Base-by-base conservation (phyloP, 2,797 vertebrate genomes). In the Caiman crocodilus region DNA sequence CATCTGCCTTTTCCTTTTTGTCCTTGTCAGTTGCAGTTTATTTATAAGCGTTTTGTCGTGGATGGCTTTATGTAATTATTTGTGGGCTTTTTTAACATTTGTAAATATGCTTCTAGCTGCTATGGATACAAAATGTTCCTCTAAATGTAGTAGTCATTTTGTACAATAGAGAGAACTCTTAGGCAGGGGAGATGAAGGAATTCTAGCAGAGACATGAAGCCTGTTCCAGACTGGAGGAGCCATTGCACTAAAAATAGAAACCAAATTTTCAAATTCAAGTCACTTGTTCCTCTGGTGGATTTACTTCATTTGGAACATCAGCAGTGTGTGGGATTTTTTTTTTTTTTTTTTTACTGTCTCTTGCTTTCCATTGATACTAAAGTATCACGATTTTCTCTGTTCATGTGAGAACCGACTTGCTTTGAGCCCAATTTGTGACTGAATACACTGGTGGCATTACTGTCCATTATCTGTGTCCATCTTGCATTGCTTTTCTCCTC, bases 41-140 rank as follows among this genome's bases (percentile, higher is more conserved):
- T 85, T 79, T 95, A 69, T 90, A 84, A 92, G 90, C 94, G 32
- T 95, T 30, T 82, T 87, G 82, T 92, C 88, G 79, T 11, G 50
- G 61, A 63, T 60, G 13, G 79, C 93, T 21, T 94, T 93, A 93
- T 4, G 10, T 88, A 94, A 90, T 18, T n/a, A 0, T 32, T 69
- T 82, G 74, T 20, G 84, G 64, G 58, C 81, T 86, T 3, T 80
- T 84, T 80, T 60, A 65, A 81, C 67, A 82, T 59, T 69, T 83
- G 56, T 26, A 80, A 82, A 73, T 88, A 84, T 56, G 6, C 90
- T 84, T 30, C 80, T 30, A 84, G 78, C 92, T 95, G 80, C 2
- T 2, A 4, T 0, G 9, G 65, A 76, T 87, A 63, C 73, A 87
- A 76, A 63, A 90, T 87, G 50, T 67, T 58, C 67, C 84, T 92